Base-by-base conservation (phyloP, 2,797 vertebrate species). In the Toxotes lorentzi region DNA sequence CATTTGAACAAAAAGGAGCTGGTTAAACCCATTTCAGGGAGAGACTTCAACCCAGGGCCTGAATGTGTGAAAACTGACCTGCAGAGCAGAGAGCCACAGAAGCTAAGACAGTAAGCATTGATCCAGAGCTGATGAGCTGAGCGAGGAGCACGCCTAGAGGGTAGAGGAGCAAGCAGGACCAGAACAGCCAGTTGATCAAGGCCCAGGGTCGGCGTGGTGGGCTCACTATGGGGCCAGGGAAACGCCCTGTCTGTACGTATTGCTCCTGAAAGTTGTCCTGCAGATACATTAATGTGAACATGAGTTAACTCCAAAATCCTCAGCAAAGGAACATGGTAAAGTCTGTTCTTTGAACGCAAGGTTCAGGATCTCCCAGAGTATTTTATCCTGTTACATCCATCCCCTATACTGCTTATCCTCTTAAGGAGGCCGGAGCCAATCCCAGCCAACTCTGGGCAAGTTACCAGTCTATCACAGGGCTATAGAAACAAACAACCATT, bases 211-310 rank as follows among this genome's bases (percentile, higher is more conserved):
- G 93, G 11, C 93, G 92, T 0, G 96, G 91, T 0, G 95, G 93
- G 14, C 75, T 92, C 51, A 90, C 51, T 11, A 86, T 88, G 1
- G 95, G 93, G 50, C 94, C 96, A 0, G 97, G 97, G 86, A 96
- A 99, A 38, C 79, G 56, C 65, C 97, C 97, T 0, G 95, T 97
- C 86, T 91, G 91, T 59, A 82, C 84, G 78, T 99, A 99, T 1
- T 96, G 89, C 75, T 98, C 97, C 91, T 99, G 97, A 86, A 98
- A 97, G 32, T 93, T 90, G 21, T 99, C 98, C 98, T 99, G 91
- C 32, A n/a, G 45, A 73, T 4, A 84, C 51, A 78, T 23, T 0
- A 60, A 76, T 2, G 21, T 24, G 71, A 65, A 40, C 3, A 63
- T 24, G 79, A 10, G 16, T 54, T n/a, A 76, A 2, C 23, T 3